Percentiles rank a stretch among this genome's conserved stretches.
phyloP scores from a whole-genome alignment of 2,113 vertebrate genomes.

The Machaerirhynchus nigripectus region DNA sequence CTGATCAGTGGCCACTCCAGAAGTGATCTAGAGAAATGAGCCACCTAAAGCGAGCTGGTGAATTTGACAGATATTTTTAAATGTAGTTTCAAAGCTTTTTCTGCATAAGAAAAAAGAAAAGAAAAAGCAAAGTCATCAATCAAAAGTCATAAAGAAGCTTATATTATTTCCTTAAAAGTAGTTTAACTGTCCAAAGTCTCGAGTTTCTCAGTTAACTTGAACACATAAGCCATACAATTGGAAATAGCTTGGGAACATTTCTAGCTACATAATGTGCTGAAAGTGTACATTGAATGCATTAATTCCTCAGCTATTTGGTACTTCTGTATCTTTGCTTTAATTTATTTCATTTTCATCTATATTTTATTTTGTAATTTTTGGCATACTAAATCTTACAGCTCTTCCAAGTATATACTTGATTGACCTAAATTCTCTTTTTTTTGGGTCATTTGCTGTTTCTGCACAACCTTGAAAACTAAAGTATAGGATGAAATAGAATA shows the following conservation, averaged over 20 bases:
- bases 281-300: not conserved
- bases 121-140: rapidly evolving
- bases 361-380: slow-evolving; percentile 2
- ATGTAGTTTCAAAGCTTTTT: not conserved
- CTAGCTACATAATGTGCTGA: not conserved
- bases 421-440: slow-evolving; percentile 32
- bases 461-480: slow-evolving; percentile 29
- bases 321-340: not conserved
- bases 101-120: not conserved
- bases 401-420: not conserved
- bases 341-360: not conserved
- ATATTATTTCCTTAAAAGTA: not conserved
- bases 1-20: not conserved
- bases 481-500: slow-evolving; percentile 3
- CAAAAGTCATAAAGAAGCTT: not conserved
- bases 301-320: not conserved
- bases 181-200: not conserved
- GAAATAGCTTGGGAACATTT: not conserved
- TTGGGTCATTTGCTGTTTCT: slow-evolving; percentile 2
- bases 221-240: not conserved
- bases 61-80: not conserved
- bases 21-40: not conserved
- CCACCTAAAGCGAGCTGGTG: not conserved
- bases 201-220: not conserved
- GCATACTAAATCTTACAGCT: not conserved